Evolutionary conservation across 1,140 invertebrate species (phyloP).

Genomic region (Uloborus diversus): DNA sequence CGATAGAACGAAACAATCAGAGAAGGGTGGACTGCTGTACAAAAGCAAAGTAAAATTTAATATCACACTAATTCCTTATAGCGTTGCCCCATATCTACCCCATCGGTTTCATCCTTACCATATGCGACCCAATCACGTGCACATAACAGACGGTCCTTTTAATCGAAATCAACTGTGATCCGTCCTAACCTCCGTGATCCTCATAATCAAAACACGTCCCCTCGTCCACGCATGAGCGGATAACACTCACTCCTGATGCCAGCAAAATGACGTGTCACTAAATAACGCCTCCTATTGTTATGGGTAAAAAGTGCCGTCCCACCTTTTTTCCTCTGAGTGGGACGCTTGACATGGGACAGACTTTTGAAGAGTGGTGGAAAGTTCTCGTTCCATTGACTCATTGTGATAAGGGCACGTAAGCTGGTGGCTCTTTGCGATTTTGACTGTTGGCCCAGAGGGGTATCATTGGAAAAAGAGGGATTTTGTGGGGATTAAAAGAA

Average conservation of each 20-base stretch:
- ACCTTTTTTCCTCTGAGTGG: conserved; percentile 12
- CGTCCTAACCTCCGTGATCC: neutral
- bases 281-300: conserved; percentile 41
- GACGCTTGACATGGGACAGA: conserved; percentile 25
- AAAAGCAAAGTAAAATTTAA: no score
- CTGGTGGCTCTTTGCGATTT: neutral
- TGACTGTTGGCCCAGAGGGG: neutral
- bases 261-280: conserved; percentile 32
- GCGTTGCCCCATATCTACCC: no score
- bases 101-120: no score
- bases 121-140: conserved; percentile 25
- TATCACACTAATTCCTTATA: no score
- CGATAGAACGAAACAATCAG: no score
- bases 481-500: conserved; percentile 3
- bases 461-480: neutral
- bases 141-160: neutral
- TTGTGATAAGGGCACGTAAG: no score
- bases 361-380: neutral
- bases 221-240: neutral
- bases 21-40: no score
- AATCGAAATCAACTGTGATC: conserved; percentile 35
- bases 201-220: conserved; percentile 22
- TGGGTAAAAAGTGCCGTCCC: neutral
- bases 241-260: conserved; percentile 7
- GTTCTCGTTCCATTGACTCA: no score